Percentiles rank a stretch among this genome's conserved stretches.
Evolutionary conservation across 2,888 invertebrate genomes (phyloP).

Genomic region (Ormyrus pomaceus): DNA sequence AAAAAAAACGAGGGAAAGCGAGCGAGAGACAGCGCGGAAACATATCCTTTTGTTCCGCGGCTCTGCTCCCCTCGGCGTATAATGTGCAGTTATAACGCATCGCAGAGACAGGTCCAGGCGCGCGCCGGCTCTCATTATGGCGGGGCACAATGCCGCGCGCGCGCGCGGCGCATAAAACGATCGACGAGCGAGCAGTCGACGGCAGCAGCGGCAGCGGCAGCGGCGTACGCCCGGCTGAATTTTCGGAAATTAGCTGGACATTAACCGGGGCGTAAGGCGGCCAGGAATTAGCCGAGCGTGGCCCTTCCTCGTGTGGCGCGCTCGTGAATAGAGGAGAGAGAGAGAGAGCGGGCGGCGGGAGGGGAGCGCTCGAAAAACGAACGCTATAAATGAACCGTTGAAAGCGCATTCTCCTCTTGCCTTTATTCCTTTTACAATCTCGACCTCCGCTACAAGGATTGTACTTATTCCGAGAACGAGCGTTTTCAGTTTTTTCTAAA

Average conservation of each 20-base stretch:
- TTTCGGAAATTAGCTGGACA: constrained; percentile 45
- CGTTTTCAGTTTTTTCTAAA: neutral
- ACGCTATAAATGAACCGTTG: constrained; percentile 38
- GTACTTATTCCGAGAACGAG: neutral
- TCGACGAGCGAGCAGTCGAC: neutral
- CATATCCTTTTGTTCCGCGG: constrained; percentile 37
- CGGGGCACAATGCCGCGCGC: too few relatives aligned
- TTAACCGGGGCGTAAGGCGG: constrained; percentile 4
- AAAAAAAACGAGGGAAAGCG: neutral
- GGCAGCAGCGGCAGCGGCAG: neutral
- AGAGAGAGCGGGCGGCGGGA: neutral
- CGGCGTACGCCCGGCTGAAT: neutral
- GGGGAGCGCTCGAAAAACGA: constrained; percentile 27
- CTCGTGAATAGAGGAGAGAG: constrained; percentile 23
- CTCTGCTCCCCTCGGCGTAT: constrained; percentile 1
- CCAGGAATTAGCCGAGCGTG: constrained; percentile 13
- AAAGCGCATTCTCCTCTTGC: constrained; percentile 20
- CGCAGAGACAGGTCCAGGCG: neutral
- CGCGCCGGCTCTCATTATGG: too few relatives aligned
- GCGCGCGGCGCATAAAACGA: too few relatives aligned
- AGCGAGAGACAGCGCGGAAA: neutral
- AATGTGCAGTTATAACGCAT: constrained; percentile 42
- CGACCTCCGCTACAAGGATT: neutral
- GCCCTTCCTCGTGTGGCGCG: neutral
- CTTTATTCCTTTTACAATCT: constrained; percentile 1